These are phyloP conservation scores for Galago senegalensis DNA, from an alignment of 2,797 vertebrate species.

Conservation along the genomic window DNA sequence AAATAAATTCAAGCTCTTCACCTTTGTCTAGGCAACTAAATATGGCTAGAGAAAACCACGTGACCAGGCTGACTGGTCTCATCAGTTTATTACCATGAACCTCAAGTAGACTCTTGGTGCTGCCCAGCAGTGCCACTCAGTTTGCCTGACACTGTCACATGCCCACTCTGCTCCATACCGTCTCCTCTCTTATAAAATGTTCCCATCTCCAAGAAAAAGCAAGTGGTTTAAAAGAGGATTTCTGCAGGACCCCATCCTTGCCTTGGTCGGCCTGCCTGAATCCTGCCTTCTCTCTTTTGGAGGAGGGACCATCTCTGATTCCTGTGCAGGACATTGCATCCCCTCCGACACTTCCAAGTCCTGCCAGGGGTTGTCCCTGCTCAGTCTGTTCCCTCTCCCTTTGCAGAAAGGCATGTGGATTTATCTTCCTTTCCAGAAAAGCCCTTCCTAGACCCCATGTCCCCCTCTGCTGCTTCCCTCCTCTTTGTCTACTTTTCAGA, in stretches of 20 bases:
- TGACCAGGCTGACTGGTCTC: background rate
- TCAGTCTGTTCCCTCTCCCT: background rate
- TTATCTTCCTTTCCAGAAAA: background rate
- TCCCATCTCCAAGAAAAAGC: background rate
- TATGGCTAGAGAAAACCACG: background rate
- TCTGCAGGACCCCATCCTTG: background rate
- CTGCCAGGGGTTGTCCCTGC: too few relatives aligned
- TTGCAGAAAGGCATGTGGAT: accelerated
- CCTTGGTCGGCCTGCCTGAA: background rate
- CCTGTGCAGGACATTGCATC: background rate
- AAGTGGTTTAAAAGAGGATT: background rate
- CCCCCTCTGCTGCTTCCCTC: background rate
- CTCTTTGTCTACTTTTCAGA: background rate
- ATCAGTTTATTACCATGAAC: background rate
- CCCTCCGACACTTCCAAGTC: background rate
- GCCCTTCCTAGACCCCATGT: too few relatives aligned
- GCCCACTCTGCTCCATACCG: background rate
- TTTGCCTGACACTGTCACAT: background rate
- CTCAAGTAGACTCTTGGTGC: background rate
- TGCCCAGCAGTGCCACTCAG: background rate
- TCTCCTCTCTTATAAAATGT: background rate
- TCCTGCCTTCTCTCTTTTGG: background rate
- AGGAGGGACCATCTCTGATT: background rate
- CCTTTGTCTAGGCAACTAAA: background rate
- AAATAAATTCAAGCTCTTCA: background rate